Percentiles rank a stretch among this genome's conserved stretches.
phyloP scores from a whole-genome alignment of 2,797 vertebrate genomes.

The Xiphophorus birchmanni region DNA sequence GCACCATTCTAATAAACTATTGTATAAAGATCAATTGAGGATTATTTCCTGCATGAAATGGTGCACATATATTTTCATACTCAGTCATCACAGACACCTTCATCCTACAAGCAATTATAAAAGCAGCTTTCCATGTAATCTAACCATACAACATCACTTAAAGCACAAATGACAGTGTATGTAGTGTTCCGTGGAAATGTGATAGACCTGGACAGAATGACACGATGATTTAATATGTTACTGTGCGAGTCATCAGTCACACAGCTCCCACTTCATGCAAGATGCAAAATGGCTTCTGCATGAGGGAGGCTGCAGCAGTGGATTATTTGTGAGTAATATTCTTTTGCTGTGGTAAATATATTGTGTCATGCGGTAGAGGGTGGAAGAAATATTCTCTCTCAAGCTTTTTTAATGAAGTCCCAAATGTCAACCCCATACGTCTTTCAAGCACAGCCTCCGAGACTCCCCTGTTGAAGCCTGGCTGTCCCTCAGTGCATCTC shows the following conservation, averaged over 20 bases:
- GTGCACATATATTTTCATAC: conserved; percentile 36
- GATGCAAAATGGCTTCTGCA: conserved; percentile 69
- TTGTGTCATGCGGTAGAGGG: conserved; percentile 73
- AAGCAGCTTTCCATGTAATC: conserved; percentile 58
- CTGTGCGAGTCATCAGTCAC: conserved; percentile 63
- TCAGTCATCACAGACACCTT: conserved; percentile 46
- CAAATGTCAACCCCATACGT: conserved; percentile 75
- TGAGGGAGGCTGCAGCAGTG: conserved; percentile 53
- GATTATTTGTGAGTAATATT: conserved; percentile 74
- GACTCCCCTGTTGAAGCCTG: conserved; percentile 60
- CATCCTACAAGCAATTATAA: conserved; percentile 57
- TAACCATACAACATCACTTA: conserved; percentile 47
- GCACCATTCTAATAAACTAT: conserved; percentile 36
- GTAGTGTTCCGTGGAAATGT: conserved; percentile 50
- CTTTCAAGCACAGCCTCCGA: conserved; percentile 68
- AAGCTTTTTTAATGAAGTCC: conserved; percentile 83
- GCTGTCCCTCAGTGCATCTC: conserved; percentile 62
- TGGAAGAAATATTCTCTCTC: conserved; percentile 76
- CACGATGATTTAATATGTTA: conserved; percentile 64
- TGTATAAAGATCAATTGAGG: conserved; percentile 29
- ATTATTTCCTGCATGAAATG: conserved; percentile 20
- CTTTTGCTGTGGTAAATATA: conserved; percentile 69
- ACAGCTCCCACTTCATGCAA: conserved; percentile 59
- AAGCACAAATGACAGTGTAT: conserved; percentile 55
- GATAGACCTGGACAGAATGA: conserved; percentile 57